Conservation (phyloP, 2,113 vertebrate genomes). For the Phaethornis superciliosus region DNA sequence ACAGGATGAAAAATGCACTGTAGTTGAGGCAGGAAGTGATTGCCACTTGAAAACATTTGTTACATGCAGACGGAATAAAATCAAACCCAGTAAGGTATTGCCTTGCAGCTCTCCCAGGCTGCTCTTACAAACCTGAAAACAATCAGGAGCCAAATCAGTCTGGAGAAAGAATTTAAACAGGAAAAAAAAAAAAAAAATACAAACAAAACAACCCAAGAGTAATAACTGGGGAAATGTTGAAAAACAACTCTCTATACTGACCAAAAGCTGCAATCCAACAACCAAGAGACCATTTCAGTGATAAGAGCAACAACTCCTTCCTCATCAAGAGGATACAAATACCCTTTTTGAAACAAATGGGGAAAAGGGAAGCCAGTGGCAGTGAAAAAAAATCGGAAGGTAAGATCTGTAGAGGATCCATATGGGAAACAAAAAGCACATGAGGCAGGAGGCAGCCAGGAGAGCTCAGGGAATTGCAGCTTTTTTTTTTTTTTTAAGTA, state of each 20-base stretch:
- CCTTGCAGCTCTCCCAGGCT: background rate
- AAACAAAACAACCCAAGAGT: background rate
- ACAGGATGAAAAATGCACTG: background rate
- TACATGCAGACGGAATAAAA: constrained; percentile 34
- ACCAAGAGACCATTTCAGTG: background rate
- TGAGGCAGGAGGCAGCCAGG: background rate
- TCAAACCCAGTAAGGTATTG: background rate
- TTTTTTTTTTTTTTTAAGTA: background rate
- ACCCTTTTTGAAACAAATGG: background rate
- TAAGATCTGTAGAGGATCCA: background rate
- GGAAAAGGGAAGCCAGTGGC: background rate
- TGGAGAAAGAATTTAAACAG: background rate
- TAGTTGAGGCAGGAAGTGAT: constrained; percentile 35
- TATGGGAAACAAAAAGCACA: background rate
- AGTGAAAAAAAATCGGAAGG: background rate
- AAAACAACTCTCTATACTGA: background rate
- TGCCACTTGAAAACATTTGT: constrained; percentile 38
- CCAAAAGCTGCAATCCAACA: background rate
- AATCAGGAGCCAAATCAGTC: background rate
- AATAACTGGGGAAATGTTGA: background rate
- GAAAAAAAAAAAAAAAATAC: background rate
- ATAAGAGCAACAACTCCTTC: background rate
- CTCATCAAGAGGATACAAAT: background rate
- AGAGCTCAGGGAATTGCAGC: background rate
- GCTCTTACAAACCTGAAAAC: background rate